Conservation (phyloP, 2,113 vertebrate species). For the Ranitomeya variabilis region DNA sequence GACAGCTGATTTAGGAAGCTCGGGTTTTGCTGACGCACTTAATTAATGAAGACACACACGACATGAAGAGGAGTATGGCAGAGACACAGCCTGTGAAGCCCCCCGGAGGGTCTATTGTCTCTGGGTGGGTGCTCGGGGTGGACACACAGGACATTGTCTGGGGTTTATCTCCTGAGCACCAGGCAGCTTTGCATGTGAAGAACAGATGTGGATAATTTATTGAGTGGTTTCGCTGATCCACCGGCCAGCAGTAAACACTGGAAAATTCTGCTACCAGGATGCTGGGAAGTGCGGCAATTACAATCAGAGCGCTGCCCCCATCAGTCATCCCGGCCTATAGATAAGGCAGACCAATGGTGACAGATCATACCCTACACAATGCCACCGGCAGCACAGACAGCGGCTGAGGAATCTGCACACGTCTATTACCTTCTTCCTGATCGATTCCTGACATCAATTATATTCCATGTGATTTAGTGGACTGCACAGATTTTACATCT, state of each 20-base stretch:
- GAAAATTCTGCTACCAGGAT: conserved; percentile 27
- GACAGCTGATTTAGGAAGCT: conserved; percentile 9
- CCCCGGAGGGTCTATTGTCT: conserved; percentile 19
- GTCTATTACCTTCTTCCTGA: background rate
- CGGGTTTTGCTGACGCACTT: conserved; percentile 37
- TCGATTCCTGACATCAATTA: background rate
- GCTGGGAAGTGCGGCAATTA: conserved; percentile 40
- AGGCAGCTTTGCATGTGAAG: conserved; percentile 46
- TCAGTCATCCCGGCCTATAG: conserved; percentile 30
- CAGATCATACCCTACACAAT: conserved; percentile 9
- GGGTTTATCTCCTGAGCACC: conserved; percentile 49
- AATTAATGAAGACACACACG: conserved; percentile 45
- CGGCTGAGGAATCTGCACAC: background rate
- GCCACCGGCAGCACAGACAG: background rate
- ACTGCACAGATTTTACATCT: background rate
- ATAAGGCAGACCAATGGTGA: conserved; percentile 28
- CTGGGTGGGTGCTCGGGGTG: background rate
- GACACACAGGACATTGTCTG: conserved; percentile 46
- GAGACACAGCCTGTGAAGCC: conserved; percentile 23
- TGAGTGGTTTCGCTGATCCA: conserved; percentile 23
- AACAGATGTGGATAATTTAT: conserved; percentile 52
- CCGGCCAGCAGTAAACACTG: conserved; percentile 38
- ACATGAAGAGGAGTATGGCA: background rate
- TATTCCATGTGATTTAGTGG: background rate
- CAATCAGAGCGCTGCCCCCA: conserved; percentile 1